phyloP scores from a whole-genome alignment of 1,140 invertebrate species.

The Hyles vespertilio region DNA sequence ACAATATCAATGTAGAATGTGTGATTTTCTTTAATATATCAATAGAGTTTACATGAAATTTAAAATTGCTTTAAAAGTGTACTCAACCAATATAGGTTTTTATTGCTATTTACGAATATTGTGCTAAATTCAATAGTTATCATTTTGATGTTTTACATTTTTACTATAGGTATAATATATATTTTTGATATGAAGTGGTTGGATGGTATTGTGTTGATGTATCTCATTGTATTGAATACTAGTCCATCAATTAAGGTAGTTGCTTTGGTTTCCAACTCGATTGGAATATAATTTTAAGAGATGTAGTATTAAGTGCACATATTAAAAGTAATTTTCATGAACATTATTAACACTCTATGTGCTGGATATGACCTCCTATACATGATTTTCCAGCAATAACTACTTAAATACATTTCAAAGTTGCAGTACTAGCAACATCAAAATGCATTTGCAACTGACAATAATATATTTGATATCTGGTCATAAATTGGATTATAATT shows the following conservation, averaged over 20 bases:
- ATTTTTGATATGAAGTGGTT: constrained; percentile 26
- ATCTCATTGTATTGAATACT: constrained; percentile 50
- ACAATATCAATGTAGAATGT: constrained; percentile 25
- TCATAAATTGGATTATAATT: too few species aligned
- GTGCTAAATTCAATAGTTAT: neutral
- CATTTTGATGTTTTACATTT: constrained; percentile 1
- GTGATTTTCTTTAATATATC: constrained; percentile 4
- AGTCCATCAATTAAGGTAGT: constrained; percentile 42
- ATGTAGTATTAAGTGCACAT: neutral
- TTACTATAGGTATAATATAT: constrained; percentile 2
- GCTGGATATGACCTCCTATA: too few species aligned
- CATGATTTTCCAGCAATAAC: too few species aligned
- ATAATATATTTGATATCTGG: too few species aligned
- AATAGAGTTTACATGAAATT: constrained; percentile 2
- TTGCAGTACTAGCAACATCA: too few species aligned
- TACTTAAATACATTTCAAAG: too few species aligned
- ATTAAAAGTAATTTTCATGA: neutral
- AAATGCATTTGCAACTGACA: too few species aligned
- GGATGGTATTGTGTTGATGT: constrained; percentile 34
- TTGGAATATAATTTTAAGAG: constrained; percentile 15
- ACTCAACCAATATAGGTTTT: neutral
- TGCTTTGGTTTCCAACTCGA: constrained; percentile 25
- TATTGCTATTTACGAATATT: neutral
- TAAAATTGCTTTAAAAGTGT: neutral
- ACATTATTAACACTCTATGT: neutral